Evolutionary conservation across 2,797 vertebrate species (phyloP).

Genomic region (Enteromius afrohamiltoni): DNA sequence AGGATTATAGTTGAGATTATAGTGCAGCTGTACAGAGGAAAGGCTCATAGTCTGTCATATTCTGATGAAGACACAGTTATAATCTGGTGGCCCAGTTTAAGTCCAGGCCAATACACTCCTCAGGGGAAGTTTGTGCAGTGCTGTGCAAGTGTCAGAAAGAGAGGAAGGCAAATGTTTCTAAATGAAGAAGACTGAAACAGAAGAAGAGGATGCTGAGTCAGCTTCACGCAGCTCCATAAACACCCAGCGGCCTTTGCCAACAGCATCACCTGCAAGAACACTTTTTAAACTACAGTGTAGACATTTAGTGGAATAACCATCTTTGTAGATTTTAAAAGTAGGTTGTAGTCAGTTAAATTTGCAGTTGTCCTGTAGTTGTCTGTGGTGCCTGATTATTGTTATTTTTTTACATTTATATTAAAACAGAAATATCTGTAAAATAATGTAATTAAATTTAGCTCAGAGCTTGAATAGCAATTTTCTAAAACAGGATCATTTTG

Average conservation of each 20-base stretch:
- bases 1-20: constrained; percentile 30
- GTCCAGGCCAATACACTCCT: constrained; percentile 19
- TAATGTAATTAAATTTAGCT: background rate
- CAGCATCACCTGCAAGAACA: constrained; percentile 50
- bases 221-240: constrained; percentile 31
- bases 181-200: constrained; percentile 33
- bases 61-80: background rate
- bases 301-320: constrained; percentile 34
- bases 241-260: constrained; percentile 30
- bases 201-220: constrained; percentile 47
- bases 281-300: constrained; percentile 12
- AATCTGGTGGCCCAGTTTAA: constrained; percentile 39
- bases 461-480: constrained; percentile 2
- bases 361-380: background rate
- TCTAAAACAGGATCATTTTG: constrained; percentile 13
- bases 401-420: background rate
- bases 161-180: constrained; percentile 9
- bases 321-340: constrained; percentile 31
- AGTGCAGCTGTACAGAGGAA: constrained; percentile 15
- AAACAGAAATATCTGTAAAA: background rate
- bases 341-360: constrained; percentile 17
- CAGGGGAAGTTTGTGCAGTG: constrained; percentile 6
- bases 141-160: background rate
- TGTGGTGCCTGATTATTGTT: constrained; percentile 1
- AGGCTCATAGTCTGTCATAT: constrained; percentile 20